A percentile compares a stretch with the other conserved stretches of the same genome.
Conservation (phyloP, 2,797 vertebrate genomes). For the Denticeps clupeoides region DNA sequence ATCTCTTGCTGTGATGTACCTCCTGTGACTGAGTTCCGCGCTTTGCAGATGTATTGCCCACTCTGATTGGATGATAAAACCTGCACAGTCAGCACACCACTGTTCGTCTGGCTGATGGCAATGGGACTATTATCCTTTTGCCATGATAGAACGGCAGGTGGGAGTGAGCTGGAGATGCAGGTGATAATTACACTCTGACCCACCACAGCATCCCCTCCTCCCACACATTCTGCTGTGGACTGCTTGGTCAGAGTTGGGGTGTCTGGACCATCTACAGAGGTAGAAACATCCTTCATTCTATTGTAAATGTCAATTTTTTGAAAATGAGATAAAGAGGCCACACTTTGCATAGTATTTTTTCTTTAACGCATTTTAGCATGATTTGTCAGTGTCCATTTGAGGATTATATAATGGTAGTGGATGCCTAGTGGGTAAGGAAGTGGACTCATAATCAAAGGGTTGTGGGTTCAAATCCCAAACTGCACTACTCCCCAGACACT, state of each 20-base stretch:
- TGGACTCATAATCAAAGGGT: no score
- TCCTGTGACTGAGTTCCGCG: constrained; percentile 46
- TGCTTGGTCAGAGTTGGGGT: constrained; percentile 45
- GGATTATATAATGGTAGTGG: no score
- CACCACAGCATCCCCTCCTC: constrained; percentile 41
- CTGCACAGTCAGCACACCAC: constrained; percentile 53
- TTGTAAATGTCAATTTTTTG: no score
- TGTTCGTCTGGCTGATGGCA: constrained; percentile 31
- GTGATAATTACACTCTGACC: constrained; percentile 54
- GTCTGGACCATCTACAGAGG: constrained; percentile 56
- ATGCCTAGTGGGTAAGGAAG: no score
- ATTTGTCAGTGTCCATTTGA: no score
- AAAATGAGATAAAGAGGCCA: no score
- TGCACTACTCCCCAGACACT: no score
- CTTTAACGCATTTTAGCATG: no score
- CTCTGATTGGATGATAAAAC: constrained; percentile 45
- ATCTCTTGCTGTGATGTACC: constrained; percentile 38
- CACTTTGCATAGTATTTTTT: no score
- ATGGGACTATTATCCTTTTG: constrained; percentile 38
- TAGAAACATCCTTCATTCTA: no score
- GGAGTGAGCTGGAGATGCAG: constrained; percentile 51
- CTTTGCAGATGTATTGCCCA: constrained; percentile 48
- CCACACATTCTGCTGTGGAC: constrained; percentile 47
- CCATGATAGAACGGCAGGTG: constrained; percentile 58
- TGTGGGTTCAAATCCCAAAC: no score